Evolutionary conservation across 1,140 invertebrate species (phyloP).

Genomic region (Kradibia gibbosae): DNA sequence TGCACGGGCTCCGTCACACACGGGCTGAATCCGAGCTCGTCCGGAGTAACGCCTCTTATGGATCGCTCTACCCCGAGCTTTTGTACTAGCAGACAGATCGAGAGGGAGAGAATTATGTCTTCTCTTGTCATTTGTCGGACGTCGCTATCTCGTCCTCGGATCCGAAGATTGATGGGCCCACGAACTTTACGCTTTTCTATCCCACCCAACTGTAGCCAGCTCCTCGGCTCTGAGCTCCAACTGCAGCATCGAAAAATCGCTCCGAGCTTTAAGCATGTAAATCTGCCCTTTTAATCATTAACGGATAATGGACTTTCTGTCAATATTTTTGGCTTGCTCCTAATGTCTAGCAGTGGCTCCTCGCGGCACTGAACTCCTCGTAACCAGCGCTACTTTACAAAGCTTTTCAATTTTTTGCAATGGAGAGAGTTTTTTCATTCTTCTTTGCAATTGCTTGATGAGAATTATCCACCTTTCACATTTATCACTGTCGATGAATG

Average conservation of each 20-base stretch:
- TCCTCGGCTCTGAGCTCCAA: background rate
- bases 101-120: background rate
- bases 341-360: too few species aligned
- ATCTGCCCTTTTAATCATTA: background rate
- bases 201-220: too few species aligned
- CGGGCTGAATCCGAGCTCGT: background rate
- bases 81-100: background rate
- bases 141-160: slow-evolving; percentile 7
- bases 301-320: background rate
- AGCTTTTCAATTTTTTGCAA: too few species aligned
- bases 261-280: slow-evolving; percentile 19
- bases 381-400: too few species aligned
- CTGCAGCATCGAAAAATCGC: background rate
- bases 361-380: too few species aligned
- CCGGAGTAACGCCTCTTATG: slow-evolving; percentile 31
- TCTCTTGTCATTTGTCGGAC: slow-evolving; percentile 37
- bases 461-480: too few species aligned
- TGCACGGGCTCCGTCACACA: background rate
- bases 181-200: slow-evolving; percentile 17
- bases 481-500: too few species aligned
- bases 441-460: too few species aligned
- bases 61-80: background rate
- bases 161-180: slow-evolving; percentile 31
- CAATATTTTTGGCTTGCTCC: background rate
- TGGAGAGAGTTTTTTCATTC: too few species aligned